Evolutionary conservation across 2,888 invertebrate genomes (phyloP), one percentile per base, ranked within the genome.

Genomic region (Dendrolimus houi): DNA sequence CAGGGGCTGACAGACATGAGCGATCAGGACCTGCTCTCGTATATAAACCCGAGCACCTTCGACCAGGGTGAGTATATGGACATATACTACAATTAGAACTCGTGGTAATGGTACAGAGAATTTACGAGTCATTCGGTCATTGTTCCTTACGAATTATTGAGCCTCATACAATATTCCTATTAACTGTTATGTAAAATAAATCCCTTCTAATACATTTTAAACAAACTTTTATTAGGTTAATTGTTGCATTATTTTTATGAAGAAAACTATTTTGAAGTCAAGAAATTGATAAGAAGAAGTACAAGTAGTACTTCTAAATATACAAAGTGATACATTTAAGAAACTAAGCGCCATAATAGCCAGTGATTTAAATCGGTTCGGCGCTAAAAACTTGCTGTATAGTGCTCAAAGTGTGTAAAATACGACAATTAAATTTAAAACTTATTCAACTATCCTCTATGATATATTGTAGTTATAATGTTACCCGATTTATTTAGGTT

Each of bases 31-130:
- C 92, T 97, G 68, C 93, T 97, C 68, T 96, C 95, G 80, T 96
- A 96, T 85, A 97, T 97, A 68, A 96, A 97, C 91, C 96, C 97
- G 56, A 95, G 95, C 91, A 96, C 96, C 81, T 97, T 97, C 82
- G 97, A 96, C 86, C 95, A 94, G 92, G 93, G 94, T 94, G 92
- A 90, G 92, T 88, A 79, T 71, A 75, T 81, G 76, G 79, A 81
- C 60, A 64, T 73, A 54, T 79, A 77, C 66, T 81, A 75, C 64
- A 72, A 62, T 68, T 62, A 70, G 63, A 58, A 63, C 57, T 40
- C 58, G 29, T 29, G 29, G 29, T 6, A 17, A 17, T 3, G 17
- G 17, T 17, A 2, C 17, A 17, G 2, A 17, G 17, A 17, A 17
- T 17, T 17, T 2, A 17, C 17, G 17, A 17, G 2, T 17, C 17